Conservation (phyloP, 1,140 invertebrate genomes). For the Drosophila tristis region DNA sequence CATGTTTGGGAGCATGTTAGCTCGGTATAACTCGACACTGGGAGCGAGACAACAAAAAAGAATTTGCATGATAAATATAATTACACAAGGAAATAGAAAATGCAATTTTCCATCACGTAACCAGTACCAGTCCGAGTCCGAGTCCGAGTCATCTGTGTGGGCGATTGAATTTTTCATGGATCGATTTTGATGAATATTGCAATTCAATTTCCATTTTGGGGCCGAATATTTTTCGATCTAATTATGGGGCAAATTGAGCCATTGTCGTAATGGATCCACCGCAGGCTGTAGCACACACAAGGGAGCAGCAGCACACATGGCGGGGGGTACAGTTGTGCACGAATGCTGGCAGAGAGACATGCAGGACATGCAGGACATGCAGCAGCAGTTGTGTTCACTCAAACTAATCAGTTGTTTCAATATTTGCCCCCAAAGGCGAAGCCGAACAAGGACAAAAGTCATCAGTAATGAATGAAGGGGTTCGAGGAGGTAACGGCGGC, state of each 20-base stretch:
- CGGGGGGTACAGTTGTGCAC: too few species aligned
- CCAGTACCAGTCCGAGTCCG: not conserved
- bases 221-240: conserved; percentile 46
- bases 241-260: conserved; percentile 57
- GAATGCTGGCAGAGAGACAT: not conserved
- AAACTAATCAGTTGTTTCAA: conserved; percentile 81
- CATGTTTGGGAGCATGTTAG: conserved; percentile 9
- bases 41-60: conserved; percentile 22
- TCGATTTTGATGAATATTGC: conserved; percentile 60
- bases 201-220: conserved; percentile 41
- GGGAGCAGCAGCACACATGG: not conserved
- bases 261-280: conserved; percentile 41
- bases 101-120: conserved; percentile 36
- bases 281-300: conserved; percentile 7
- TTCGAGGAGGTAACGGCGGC: not conserved
- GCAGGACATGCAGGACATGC: conserved; percentile 29
- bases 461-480: conserved; percentile 32
- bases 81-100: conserved; percentile 60
- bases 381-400: conserved; percentile 46
- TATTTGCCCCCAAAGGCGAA: conserved; percentile 57
- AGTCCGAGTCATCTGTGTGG: too few species aligned
- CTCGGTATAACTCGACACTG: conserved; percentile 2
- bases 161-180: conserved; percentile 21
- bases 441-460: conserved; percentile 56
- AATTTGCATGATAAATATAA: conserved; percentile 74